A percentile compares a stretch with the other conserved stretches of the same genome.
Conservation (phyloP, 2,888 invertebrate genomes). For the Scaptodrosophila latifasciaeformis region DNA sequence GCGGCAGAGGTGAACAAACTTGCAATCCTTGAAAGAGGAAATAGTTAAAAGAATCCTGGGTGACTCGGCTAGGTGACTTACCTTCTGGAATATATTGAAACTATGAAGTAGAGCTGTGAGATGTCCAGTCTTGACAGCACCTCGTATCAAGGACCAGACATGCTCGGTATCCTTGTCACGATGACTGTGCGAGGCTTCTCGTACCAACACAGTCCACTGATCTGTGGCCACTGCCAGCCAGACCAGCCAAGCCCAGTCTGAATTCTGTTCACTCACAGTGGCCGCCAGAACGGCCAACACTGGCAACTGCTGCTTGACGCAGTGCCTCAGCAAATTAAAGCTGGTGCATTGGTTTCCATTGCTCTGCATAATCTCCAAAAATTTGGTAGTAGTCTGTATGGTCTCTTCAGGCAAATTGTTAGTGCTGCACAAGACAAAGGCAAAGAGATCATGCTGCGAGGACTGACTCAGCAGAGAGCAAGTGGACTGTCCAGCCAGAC, state of each 20-base stretch:
- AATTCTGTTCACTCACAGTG: constrained; percentile 51
- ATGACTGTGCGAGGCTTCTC: constrained; percentile 23
- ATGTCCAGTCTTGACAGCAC: constrained; percentile 77
- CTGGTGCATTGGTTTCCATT: constrained; percentile 46
- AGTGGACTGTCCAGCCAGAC: constrained; percentile 34
- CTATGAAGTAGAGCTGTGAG: constrained; percentile 80
- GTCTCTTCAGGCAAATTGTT: constrained; percentile 51
- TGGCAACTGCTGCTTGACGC: constrained; percentile 62
- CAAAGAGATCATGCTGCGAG: constrained; percentile 69
- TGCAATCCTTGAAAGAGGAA: constrained; percentile 78
- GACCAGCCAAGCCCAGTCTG: constrained; percentile 72
- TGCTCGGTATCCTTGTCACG: constrained; percentile 46
- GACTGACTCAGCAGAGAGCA: constrained; percentile 41
- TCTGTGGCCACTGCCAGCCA: constrained; percentile 71
- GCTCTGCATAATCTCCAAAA: constrained; percentile 64
- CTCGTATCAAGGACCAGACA: constrained; percentile 62
- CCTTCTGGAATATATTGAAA: constrained; percentile 83
- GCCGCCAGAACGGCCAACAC: constrained; percentile 71
- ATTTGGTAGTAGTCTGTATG: constrained; percentile 41
- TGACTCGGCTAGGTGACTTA: constrained; percentile 73
- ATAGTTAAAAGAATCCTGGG: not conserved
- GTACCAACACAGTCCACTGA: constrained; percentile 57
- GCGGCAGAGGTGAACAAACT: constrained; percentile 78
- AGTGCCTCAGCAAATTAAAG: constrained; percentile 66
- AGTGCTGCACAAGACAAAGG: constrained; percentile 69